phyloP scores from a whole-genome alignment of 2,113 vertebrate genomes.

The Castor canadensis region DNA sequence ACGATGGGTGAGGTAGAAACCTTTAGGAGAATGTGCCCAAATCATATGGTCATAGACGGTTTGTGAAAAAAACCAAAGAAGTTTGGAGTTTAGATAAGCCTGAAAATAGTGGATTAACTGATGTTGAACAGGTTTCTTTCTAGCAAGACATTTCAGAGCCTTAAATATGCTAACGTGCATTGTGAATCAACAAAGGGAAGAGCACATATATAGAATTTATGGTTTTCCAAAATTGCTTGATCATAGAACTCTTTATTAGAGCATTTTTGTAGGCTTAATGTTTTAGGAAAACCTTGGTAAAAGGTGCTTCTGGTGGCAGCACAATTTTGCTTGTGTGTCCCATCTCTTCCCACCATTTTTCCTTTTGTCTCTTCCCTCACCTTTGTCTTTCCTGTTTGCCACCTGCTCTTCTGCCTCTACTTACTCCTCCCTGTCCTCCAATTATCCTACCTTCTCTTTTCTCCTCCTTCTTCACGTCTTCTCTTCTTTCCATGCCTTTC shows the following conservation, averaged over 20 bases:
- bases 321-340: neutral
- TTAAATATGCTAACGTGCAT: neutral
- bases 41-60: neutral
- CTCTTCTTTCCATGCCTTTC: neutral
- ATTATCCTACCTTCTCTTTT: neutral
- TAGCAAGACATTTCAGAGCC: neutral
- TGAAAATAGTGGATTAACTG: neutral
- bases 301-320: neutral
- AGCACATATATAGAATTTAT: neutral
- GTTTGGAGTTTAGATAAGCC: neutral
- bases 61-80: neutral
- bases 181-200: neutral
- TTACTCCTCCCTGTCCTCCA: neutral
- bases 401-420: neutral
- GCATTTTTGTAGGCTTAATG: neutral
- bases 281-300: neutral
- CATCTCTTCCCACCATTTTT: neutral
- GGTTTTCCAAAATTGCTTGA: constrained; percentile 6
- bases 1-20: neutral
- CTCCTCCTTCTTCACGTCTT: too few species aligned
- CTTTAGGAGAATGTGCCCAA: neutral
- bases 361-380: rapidly evolving
- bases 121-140: neutral
- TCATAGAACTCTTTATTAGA: neutral
- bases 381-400: neutral